Evolutionary conservation across 2,113 vertebrate species (phyloP), one percentile per base, ranked within the genome.

Genomic region (Sphyrna mokarran): DNA sequence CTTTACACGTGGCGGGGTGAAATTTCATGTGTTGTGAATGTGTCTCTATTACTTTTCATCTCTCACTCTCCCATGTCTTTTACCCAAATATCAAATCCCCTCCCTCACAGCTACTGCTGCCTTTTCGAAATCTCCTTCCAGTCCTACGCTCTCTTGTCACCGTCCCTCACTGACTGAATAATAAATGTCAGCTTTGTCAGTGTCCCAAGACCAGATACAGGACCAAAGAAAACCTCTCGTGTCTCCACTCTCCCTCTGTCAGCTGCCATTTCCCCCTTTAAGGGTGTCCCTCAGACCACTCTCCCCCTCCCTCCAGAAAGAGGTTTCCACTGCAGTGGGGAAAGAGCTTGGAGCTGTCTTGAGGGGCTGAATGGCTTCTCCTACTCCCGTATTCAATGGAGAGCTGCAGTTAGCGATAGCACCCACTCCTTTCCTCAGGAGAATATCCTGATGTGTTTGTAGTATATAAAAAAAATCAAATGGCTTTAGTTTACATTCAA

Each of bases 401-500:
- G n/a, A 37, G 78, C 18, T 14, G 40, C n/a, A 18, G n/a, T 83
- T 16, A 83, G 37, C 37, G 78, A 83, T 40, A 16, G 3, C 37
- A 9, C n/a, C 78, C 14, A 37, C 16, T 3, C 78, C 14, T 2
- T 18, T 14, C n/a, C 13, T 76, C 78, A 40, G 78, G 78, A 37
- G n/a, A 4, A 37, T 0, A 5, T 5, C 78, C 78, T 83, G 78
- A 43, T 1, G 18, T 22, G 4, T 20, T 40, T 20, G 37, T 40
- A 40, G 4, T 6, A 83, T 83, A n/a, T 40, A 83, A 83, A 40
- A 83, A 40, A 23, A 48, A 48, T 1, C 43, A 3, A 90, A 90
- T 61, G 87, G 87, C 54, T 90, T 90, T 61, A n/a, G 54, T 90
- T 90, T 33, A 90, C 29, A 90, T 33, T 90, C 87, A 61, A 54